These are phyloP conservation scores for Philopotamus ludificatus DNA, from an alignment of 1,140 invertebrate genomes.

Conservation along the genomic window DNA sequence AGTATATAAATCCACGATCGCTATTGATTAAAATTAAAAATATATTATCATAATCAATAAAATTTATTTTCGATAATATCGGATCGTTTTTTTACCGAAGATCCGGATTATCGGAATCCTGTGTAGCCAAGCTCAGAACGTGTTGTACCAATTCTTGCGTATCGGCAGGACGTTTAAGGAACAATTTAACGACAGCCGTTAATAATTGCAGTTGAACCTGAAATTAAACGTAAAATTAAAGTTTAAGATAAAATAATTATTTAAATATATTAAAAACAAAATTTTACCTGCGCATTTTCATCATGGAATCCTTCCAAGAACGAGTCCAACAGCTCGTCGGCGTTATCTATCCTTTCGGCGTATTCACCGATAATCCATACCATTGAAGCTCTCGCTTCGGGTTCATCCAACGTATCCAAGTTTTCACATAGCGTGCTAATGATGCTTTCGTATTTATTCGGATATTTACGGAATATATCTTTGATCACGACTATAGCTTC, in stretches of 20 bases:
- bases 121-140: constrained; percentile 89
- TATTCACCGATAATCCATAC: constrained; percentile 99
- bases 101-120: constrained; percentile 99
- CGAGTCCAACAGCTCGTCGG: constrained; percentile 96
- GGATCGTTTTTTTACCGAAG: constrained; percentile 55
- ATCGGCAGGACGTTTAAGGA: constrained; percentile 95
- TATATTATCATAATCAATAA: background rate
- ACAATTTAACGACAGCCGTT: constrained; percentile 98
- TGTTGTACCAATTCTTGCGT: constrained; percentile 98
- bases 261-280: constrained; percentile 1
- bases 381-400: constrained; percentile 98
- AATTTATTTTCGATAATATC: background rate
- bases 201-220: constrained; percentile 92
- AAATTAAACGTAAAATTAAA: background rate
- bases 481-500: constrained; percentile 99
- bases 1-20: constrained; percentile 99
- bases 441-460: constrained; percentile 99
- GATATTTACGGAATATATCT: constrained; percentile 99
- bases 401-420: constrained; percentile 97
- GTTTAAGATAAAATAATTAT: background rate
- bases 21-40: constrained; percentile 48
- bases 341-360: constrained; percentile 99
- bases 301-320: constrained; percentile 99
- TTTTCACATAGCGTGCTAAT: constrained; percentile 99
- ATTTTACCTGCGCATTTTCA: constrained; percentile 89